These are phyloP conservation scores for Diplodus sargus DNA, from an alignment of 2,797 vertebrate genomes.

Conservation along the genomic window DNA sequence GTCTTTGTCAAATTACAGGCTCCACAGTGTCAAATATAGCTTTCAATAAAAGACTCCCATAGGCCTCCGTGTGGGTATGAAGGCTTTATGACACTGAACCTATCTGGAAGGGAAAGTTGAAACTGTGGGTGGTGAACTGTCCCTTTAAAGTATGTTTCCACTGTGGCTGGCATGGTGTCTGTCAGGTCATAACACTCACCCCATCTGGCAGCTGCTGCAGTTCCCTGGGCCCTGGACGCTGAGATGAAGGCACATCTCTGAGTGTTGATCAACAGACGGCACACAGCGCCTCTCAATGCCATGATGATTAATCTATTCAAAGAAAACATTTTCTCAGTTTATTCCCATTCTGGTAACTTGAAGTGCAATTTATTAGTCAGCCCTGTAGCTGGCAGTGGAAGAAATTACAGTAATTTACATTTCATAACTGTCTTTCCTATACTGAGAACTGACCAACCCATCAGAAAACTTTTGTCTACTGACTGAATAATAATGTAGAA, in stretches of 20 bases:
- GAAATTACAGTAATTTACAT: neutral
- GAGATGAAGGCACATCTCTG: conserved; percentile 71
- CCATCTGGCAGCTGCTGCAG: conserved; percentile 59
- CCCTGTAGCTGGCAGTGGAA: neutral
- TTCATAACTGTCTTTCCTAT: neutral
- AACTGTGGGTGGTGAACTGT: neutral
- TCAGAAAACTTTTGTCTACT: neutral
- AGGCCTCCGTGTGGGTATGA: neutral
- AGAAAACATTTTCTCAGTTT: neutral
- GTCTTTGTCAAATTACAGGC: neutral
- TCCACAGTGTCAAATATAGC: neutral
- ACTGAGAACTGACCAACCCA: neutral
- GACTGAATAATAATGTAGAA: neutral
- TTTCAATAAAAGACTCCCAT: neutral
- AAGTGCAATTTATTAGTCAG: no score
- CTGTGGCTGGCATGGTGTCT: neutral
- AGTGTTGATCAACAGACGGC: conserved; percentile 73
- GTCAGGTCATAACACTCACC: conserved; percentile 50
- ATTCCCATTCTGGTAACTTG: neutral
- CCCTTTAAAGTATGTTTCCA: neutral
- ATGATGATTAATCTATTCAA: conserved; percentile 65
- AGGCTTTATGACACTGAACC: no score
- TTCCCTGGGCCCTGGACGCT: conserved; percentile 79
- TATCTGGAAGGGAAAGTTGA: no score
- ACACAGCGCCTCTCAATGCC: conserved; percentile 79